Percentiles rank a stretch among this genome's conserved stretches.
Conservation (phyloP, 2,888 invertebrate species). For the Drosophila leonis region DNA sequence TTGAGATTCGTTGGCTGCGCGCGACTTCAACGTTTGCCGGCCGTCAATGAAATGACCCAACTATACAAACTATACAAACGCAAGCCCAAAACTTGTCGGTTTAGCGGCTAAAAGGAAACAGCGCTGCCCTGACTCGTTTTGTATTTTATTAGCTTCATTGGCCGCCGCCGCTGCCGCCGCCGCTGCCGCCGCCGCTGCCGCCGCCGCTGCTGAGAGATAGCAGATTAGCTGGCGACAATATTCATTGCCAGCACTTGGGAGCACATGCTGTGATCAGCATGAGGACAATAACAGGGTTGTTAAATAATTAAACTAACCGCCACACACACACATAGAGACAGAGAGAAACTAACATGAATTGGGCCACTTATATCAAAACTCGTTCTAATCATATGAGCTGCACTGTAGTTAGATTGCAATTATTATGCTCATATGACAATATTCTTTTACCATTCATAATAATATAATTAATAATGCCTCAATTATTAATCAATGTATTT, state of each 20-base stretch:
- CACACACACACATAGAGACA: neutral
- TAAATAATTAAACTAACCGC: constrained; percentile 1
- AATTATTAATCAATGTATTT: too few species aligned
- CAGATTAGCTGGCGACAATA: constrained; percentile 32
- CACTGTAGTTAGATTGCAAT: neutral
- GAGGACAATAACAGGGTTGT: constrained; percentile 7
- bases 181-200: too few species aligned
- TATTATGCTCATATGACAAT: neutral
- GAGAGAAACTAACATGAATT: constrained; percentile 1
- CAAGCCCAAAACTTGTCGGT: constrained; percentile 14
- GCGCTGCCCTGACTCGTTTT: neutral
- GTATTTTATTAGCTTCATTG: constrained; percentile 39
- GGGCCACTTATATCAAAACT: neutral
- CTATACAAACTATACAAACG: constrained; percentile 7
- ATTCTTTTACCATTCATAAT: neutral
- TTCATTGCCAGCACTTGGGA: constrained; percentile 13
- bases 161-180: constrained; percentile 29
- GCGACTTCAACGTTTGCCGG: constrained; percentile 67
- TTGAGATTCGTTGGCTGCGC: constrained; percentile 53
- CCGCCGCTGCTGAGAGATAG: constrained; percentile 42
- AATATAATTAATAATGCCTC: constrained; percentile 40
- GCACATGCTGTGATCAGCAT: constrained; percentile 23
- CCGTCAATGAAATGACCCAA: constrained; percentile 64
- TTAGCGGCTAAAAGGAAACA: constrained; percentile 29
- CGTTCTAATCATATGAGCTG: constrained; percentile 1